These are phyloP conservation scores for Lasius platythorax DNA, from an alignment of 2,888 invertebrate species.

Conservation along the genomic window DNA sequence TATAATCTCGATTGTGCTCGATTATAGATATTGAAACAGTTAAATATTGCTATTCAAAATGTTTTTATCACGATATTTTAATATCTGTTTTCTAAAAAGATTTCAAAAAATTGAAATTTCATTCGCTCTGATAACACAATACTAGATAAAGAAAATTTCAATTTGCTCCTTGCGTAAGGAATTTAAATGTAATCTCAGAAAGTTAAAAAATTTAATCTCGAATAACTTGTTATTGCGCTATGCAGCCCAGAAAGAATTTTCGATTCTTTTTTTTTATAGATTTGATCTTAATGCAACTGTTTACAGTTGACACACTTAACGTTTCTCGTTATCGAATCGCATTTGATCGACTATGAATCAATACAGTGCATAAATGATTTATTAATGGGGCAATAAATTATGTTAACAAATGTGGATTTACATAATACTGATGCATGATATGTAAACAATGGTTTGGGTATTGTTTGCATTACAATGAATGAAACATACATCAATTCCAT, in stretches of 20 bases:
- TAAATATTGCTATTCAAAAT: neutral
- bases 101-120: neutral
- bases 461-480: conserved; percentile 4
- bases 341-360: neutral
- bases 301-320: neutral
- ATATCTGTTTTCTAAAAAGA: neutral
- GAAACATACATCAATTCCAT: neutral
- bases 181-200: neutral
- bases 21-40: neutral
- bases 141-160: neutral
- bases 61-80: neutral
- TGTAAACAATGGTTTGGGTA: conserved; percentile 3
- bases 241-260: neutral
- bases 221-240: neutral
- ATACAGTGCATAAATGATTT: conserved; percentile 2
- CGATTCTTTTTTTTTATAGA: neutral
- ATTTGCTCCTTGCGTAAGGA: neutral
- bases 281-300: neutral
- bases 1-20: neutral
- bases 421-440: neutral
- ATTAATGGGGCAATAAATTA: conserved; percentile 1
- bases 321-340: neutral
- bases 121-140: neutral
- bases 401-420: conserved; percentile 26
- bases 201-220: neutral